Base-by-base conservation (phyloP, 2,113 vertebrate genomes). In the Tetraodon nigroviridis region DNA sequence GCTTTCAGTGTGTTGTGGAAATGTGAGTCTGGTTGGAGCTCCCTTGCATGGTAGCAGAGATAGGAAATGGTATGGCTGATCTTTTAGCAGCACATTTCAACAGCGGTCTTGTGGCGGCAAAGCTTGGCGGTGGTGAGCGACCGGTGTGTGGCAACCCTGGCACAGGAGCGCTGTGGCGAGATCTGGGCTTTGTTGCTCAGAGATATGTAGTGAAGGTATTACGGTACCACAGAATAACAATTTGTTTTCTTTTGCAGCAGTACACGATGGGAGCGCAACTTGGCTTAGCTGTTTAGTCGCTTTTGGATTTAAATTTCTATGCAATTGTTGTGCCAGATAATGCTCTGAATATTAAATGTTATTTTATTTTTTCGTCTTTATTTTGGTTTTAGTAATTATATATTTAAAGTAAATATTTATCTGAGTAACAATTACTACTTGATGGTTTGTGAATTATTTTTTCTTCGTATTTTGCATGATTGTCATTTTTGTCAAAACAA, bases 171-270 rank as follows among this genome's bases (percentile, higher is more conserved):
- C 86, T 86, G 64, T 90, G 85, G 88, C 83, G 86, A 82, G 88
- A 87, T 88, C 86, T 90, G 84, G 89, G 88, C 86, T 86, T 90
- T 90, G 90, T 88, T 78, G 85, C 88, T 78, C 86, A 90, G 81
- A 87, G 85, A 87, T 89, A 82, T 89, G 85, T 89, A 86, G 86
- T 90, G 85, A 91, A 91, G 90, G 91, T 92, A 90, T 89, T 88
- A 84, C 71, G 80, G 86, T 81, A 56, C 71, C 66, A 79, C 84
- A 82, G 83, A 84, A 88, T 84, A 84, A 86, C 73, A 46, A 46
- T 46, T 46, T 46, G 44, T 46, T 46, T 46, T 32, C 70, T 78
- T 75, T 85, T 65, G 41, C 65, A 22, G 76, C 74, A 62, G 76
- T 54, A 67, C 32, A 46, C 64, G 61, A 58, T 40, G 32, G 75